phyloP scores from a whole-genome alignment of 2,888 invertebrate genomes.

The Drosophila imparisetae region DNA sequence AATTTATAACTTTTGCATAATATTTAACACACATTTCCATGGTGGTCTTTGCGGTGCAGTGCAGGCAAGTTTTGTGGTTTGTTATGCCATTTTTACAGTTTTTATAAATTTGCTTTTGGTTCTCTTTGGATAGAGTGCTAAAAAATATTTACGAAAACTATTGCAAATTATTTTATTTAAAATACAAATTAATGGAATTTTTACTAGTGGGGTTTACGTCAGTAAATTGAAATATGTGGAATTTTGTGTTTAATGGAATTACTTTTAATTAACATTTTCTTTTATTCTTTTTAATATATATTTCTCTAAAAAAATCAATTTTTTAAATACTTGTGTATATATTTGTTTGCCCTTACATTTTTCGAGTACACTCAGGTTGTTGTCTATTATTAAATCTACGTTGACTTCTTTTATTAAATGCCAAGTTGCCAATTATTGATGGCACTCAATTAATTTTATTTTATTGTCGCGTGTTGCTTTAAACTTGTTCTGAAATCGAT shows the following conservation, averaged over 20 bases:
- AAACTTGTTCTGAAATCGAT: not conserved
- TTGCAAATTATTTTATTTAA: not conserved
- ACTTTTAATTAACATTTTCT: not conserved
- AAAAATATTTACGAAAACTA: not conserved
- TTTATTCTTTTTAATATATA: no score
- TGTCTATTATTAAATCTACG: not conserved
- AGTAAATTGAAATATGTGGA: not conserved
- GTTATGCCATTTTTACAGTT: not conserved
- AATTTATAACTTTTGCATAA: conserved; percentile 55
- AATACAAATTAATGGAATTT: not conserved
- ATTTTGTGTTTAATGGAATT: not conserved
- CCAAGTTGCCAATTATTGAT: not conserved
- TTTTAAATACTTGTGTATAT: not conserved
- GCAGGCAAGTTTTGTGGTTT: not conserved
- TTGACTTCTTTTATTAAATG: not conserved
- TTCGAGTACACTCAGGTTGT: not conserved
- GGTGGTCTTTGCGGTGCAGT: conserved; percentile 22
- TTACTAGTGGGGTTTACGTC: not conserved
- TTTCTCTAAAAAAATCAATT: no score
- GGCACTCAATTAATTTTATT: not conserved
- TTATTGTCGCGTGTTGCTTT: not conserved
- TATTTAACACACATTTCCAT: conserved; percentile 46
- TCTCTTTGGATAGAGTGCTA: not conserved
- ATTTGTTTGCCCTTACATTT: not conserved
- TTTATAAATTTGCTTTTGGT: conserved; percentile 16